Base-by-base conservation (phyloP, 2,113 vertebrate species). In the Circaetus cinerascens region DNA sequence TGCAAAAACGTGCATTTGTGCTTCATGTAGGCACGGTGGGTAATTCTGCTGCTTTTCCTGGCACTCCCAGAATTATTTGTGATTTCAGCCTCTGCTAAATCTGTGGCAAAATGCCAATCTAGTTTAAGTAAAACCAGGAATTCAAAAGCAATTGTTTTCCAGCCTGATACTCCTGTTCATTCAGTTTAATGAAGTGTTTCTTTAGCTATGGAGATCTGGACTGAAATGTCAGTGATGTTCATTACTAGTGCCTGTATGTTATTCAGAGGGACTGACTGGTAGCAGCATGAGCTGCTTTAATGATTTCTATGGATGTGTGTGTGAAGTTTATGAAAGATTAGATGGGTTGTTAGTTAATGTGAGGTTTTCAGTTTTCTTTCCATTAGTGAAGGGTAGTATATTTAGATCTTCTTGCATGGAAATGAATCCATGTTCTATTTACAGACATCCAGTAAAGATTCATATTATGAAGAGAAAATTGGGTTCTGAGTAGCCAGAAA, bases 391-490 rank as follows among this genome's bases (percentile, higher is more conserved):
- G 67, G 22, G 41, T 55, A 34, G 53, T 69, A 30, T 90, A 73
- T 92, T 94, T 94, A 63, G 57, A 62, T 92, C 41, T 73, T 85
- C 92, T 93, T 92, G 83, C 88, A 71, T 90, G 85, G 85, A 86
- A 95, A 74, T 83, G 29, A 74, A 96, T 92, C 82, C 53, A 27
- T 51, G 85, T 69, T 93, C 92, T 95, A 74, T 83, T 97, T 95
- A 57, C 85, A 93, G 92, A 36, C 14, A 46, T 50, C 40, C 77
- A 86, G 51, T 79, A 73, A 90, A 93, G 69, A 57, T 50, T 90
- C 40, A 10, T 87, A 41, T 75, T 85, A 72, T 36, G 46, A 92
- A 77, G 29, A 82, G 45, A 96, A 92, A 94, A 92, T 77, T 95
- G 78, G 22, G n/a, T 94, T 94, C 90, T 69, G 88, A 81, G 41